Evolutionary conservation across 2,797 vertebrate species (phyloP).

Genomic region (Anabas testudineus): DNA sequence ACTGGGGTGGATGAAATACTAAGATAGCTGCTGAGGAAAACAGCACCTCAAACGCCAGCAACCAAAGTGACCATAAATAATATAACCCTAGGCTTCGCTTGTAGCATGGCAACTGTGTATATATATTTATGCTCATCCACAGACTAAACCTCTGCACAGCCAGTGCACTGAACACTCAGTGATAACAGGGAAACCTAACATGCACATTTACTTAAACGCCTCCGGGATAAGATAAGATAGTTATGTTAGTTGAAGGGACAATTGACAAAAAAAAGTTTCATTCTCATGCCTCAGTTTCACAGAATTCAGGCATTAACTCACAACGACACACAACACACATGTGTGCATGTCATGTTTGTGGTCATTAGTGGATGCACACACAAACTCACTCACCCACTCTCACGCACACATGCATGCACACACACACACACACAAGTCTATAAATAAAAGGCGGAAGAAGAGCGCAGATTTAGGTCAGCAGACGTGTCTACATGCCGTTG

Average conservation of each 20-base stretch:
- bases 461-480: slow-evolving; percentile 79
- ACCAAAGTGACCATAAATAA: not conserved
- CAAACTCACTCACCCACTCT: slow-evolving; percentile 46
- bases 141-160: not conserved
- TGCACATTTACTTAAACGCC: not conserved
- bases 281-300: not conserved
- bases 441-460: slow-evolving; percentile 76
- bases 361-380: slow-evolving; percentile 23
- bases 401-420: slow-evolving; percentile 51
- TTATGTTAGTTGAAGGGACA: slow-evolving; percentile 13
- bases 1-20: not conserved
- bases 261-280: not conserved
- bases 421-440: slow-evolving; percentile 65
- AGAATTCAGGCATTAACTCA: not conserved
- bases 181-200: not conserved
- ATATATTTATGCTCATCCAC: not conserved
- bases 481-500: slow-evolving; percentile 69
- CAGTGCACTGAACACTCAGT: not conserved
- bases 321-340: slow-evolving; percentile 8
- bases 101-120: not conserved
- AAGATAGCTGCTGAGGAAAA: not conserved
- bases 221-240: not conserved
- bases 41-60: not conserved
- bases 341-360: slow-evolving; percentile 50
- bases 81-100: not conserved